phyloP scores from a whole-genome alignment of 2,113 vertebrate species.

The Dryoscopus gambensis region DNA sequence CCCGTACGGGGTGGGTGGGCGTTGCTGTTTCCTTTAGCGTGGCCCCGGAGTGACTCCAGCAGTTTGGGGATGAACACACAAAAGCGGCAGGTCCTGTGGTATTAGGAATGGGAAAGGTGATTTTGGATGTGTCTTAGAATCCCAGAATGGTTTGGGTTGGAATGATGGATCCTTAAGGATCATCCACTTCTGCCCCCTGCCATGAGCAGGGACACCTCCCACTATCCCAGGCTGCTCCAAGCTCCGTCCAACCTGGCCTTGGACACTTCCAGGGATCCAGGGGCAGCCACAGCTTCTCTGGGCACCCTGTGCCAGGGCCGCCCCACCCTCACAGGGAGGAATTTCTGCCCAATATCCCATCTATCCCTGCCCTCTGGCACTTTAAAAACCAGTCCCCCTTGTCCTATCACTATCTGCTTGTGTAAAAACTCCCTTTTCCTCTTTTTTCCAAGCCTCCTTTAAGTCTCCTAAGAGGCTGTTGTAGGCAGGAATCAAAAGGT shows the following conservation, averaged over 20 bases:
- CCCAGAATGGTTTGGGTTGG: not conserved
- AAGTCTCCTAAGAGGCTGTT: no score
- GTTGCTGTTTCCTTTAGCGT: not conserved
- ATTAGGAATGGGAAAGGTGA: not conserved
- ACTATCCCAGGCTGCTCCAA: not conserved
- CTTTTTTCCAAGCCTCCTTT: not conserved
- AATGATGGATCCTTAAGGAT: not conserved
- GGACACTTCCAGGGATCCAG: not conserved
- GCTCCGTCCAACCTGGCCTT: accelerated
- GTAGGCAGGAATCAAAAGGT: not conserved
- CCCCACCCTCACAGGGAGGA: accelerated
- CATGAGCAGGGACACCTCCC: not conserved
- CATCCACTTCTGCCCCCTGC: accelerated
- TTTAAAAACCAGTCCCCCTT: not conserved
- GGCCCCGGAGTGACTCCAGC: accelerated
- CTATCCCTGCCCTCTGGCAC: no score
- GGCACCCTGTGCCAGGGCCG: accelerated
- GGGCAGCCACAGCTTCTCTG: not conserved
- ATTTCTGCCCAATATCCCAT: not conserved
- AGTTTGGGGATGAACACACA: no score
- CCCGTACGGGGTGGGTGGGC: accelerated
- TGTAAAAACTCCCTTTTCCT: not conserved
- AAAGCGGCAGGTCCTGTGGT: accelerated
- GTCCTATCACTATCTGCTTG: not conserved
- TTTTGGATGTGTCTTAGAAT: not conserved